A percentile compares a stretch with the other conserved stretches of the same genome.
These are phyloP conservation scores for Panthera leo DNA, from an alignment of 2,113 vertebrate genomes.

Conservation along the genomic window DNA sequence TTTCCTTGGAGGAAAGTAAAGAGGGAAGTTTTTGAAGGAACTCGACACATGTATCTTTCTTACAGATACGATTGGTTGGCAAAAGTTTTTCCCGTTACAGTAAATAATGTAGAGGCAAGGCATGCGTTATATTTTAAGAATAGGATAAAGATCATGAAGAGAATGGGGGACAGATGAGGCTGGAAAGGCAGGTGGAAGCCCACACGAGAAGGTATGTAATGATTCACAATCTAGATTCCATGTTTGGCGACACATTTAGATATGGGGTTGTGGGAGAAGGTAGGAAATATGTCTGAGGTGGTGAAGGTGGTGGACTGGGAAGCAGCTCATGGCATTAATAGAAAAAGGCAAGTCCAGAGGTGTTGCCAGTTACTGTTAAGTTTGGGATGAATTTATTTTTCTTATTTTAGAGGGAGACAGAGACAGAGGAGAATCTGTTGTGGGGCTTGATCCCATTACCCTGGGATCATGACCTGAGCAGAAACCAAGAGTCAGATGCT, in stretches of 20 bases:
- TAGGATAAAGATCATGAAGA: not conserved
- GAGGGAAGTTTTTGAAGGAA: not conserved
- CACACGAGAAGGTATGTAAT: not conserved
- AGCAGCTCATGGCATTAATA: not conserved
- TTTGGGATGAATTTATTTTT: not conserved
- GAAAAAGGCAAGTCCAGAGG: not conserved
- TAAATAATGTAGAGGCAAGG: not conserved
- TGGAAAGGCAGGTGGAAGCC: not conserved
- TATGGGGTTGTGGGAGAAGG: not conserved
- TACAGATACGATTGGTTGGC: not conserved
- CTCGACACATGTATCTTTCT: not conserved
- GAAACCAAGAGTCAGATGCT: no score
- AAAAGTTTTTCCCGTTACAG: not conserved
- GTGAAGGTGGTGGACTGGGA: rapidly evolving
- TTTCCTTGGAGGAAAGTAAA: not conserved
- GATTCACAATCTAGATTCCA: not conserved
- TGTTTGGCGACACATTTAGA: not conserved
- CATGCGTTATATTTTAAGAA: not conserved
- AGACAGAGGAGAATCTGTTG: no score
- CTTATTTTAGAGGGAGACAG: no score
- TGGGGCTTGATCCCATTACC: no score
- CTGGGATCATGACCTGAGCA: no score
- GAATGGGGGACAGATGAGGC: not conserved
- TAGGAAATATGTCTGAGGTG: not conserved
- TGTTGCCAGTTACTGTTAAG: not conserved